A percentile compares a stretch with the other conserved stretches of the same genome.
Conservation (phyloP, 2,113 vertebrate species). For the Scortum barcoo region DNA sequence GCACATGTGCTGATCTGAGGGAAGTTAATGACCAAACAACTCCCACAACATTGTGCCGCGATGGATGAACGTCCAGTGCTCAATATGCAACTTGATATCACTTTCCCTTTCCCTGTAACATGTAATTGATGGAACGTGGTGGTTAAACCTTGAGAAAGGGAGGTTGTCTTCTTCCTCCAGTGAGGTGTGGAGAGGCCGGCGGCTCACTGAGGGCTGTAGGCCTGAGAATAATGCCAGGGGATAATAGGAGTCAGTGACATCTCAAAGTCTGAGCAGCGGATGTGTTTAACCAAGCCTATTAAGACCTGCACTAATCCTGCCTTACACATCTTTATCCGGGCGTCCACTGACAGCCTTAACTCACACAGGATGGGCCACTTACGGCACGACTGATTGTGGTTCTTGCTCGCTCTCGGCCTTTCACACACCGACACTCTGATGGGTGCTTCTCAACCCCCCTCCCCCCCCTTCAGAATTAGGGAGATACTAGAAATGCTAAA, state of each 20-base stretch:
- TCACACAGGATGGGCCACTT: conserved; percentile 64
- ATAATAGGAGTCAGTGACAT: conserved; percentile 82
- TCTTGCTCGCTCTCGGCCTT: conserved; percentile 31
- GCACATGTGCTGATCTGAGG: conserved; percentile 13
- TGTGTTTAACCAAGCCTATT: conserved; percentile 83
- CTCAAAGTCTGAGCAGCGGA: conserved; percentile 74
- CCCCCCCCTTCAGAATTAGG: conserved; percentile 14
- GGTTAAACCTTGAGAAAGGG: conserved; percentile 10
- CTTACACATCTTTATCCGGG: conserved; percentile 77
- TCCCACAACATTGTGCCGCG: conserved; percentile 20
- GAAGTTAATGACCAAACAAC: background rate
- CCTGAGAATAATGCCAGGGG: conserved; percentile 62
- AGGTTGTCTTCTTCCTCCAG: conserved; percentile 17
- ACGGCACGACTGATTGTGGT: conserved; percentile 58
- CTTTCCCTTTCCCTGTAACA: conserved; percentile 7
- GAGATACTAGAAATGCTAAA: background rate
- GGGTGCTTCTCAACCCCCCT: background rate
- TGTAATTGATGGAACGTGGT: background rate
- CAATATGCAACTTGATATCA: conserved; percentile 19
- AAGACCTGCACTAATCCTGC: conserved; percentile 80
- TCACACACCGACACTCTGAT: conserved; percentile 16
- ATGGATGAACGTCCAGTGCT: background rate
- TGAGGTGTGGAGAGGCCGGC: conserved; percentile 40
- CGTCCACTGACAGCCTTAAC: conserved; percentile 72
- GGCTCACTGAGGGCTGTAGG: conserved; percentile 20